Evolutionary conservation across 2,888 invertebrate species (phyloP), one percentile per base, ranked within the genome.

Genomic region (Metallyticus violacea): DNA sequence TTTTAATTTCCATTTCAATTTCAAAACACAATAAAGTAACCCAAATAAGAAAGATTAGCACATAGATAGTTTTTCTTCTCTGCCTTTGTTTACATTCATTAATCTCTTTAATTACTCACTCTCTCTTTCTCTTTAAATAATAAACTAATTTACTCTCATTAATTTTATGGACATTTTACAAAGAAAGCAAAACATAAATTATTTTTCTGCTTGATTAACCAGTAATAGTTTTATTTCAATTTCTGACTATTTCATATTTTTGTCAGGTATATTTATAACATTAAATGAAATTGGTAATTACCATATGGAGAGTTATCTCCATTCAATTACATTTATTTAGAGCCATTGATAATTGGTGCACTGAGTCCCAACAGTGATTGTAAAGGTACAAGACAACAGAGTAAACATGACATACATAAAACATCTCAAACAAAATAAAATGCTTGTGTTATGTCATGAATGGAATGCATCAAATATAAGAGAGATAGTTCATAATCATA

Each of bases 301-400:
- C 40, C 22, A 62, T 62, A 22, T 62, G 40, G 40, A 62, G 40
- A 62, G 3, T 62, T 62, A 62, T 62, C 40, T 62, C 40, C 40
- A 62, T 15, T 3, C 15, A 62, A 15, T 62, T 62, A 81, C 81
- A 81, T 81, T 81, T 81, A 81, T 81, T 81, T 81, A 81, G 81
- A 81, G 81, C 81, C 81, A 22, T 81, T 25, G n/a, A 81, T 28
- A 81, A 81, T 30, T 81, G 29, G 81, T 81, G 81, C 81, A 81
- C 30, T 81, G 81, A 81, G 30, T 30, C 29, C 81, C 29, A 29
- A 81, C 81, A 30, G 81, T 30, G 81, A 81, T 81, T 62, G 40
- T 62, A 62, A 81, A 81, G n/a, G 28, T 26, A 30, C 30, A 25
- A 30, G 81, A 81, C 81, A 81, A 25, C 25, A 9, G 6, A 81